phyloP scores from a whole-genome alignment of 1,140 invertebrate genomes.

The Procambarus clarkii region DNA sequence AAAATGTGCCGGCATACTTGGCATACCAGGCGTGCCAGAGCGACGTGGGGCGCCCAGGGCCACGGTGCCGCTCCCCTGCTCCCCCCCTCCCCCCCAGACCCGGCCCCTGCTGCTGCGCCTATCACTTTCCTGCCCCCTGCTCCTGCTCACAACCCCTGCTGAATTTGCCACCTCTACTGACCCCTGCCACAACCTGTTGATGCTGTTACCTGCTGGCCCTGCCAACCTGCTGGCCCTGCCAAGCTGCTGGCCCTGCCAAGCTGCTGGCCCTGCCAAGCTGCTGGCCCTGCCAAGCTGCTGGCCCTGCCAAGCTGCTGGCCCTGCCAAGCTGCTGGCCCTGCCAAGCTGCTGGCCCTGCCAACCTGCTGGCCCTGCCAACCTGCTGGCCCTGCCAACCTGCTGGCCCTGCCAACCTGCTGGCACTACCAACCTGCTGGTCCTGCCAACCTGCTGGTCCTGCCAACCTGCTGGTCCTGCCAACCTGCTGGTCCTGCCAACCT shows the following conservation, averaged over 20 bases:
- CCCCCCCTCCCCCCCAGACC: background rate
- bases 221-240: background rate
- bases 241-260: background rate
- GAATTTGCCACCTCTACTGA: background rate
- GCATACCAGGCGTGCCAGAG: conserved; percentile 71
- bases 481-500: background rate
- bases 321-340: background rate
- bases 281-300: background rate
- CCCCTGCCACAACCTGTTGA: background rate
- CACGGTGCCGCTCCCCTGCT: background rate
- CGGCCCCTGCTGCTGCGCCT: background rate
- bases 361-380: background rate
- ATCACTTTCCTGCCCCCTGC: background rate
- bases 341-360: background rate
- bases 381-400: background rate
- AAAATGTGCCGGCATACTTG: conserved; percentile 73
- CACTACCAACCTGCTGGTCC: background rate
- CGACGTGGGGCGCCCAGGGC: conserved; percentile 56
- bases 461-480: background rate
- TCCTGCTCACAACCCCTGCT: background rate
- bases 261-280: background rate
- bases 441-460: background rate
- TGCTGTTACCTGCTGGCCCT: background rate
- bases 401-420: background rate
- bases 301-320: background rate